These are phyloP conservation scores for Campylorhamphus procurvoides DNA, from an alignment of 2,113 vertebrate genomes.

Conservation along the genomic window DNA sequence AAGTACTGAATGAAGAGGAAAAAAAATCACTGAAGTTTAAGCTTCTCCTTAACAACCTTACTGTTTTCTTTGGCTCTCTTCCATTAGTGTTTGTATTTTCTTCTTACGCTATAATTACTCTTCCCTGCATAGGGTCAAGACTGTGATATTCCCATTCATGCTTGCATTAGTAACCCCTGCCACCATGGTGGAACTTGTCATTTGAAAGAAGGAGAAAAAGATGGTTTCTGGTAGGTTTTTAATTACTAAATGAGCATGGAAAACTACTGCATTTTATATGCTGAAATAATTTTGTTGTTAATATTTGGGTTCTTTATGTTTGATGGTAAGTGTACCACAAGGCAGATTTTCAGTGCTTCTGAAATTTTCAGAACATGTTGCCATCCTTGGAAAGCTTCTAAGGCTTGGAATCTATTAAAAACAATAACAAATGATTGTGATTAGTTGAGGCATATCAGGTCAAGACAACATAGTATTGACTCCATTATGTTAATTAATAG, in stretches of 20 bases:
- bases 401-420: slow-evolving; percentile 12
- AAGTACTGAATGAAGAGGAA: neutral
- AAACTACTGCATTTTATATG: neutral
- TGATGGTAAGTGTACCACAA: neutral
- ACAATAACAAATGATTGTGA: slow-evolving; percentile 30
- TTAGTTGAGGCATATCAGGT: slow-evolving; percentile 63
- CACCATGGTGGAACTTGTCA: slow-evolving; percentile 91
- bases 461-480: slow-evolving; percentile 49
- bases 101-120: neutral
- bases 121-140: slow-evolving; percentile 86
- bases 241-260: neutral
- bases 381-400: slow-evolving; percentile 17
- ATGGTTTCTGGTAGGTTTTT: slow-evolving; percentile 90
- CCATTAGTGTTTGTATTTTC: neutral
- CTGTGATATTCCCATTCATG: slow-evolving; percentile 92
- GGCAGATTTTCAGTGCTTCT: neutral
- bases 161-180: slow-evolving; percentile 93
- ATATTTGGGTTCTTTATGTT: neutral
- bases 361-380: neutral
- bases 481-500: slow-evolving; percentile 71
- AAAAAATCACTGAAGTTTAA: neutral
- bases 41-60: neutral
- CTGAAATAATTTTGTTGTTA: neutral
- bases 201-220: slow-evolving; percentile 92
- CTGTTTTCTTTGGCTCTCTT: neutral